Evolutionary conservation across 1,140 invertebrate genomes (phyloP).

Genomic region (Brachionus manjavacas): DNA sequence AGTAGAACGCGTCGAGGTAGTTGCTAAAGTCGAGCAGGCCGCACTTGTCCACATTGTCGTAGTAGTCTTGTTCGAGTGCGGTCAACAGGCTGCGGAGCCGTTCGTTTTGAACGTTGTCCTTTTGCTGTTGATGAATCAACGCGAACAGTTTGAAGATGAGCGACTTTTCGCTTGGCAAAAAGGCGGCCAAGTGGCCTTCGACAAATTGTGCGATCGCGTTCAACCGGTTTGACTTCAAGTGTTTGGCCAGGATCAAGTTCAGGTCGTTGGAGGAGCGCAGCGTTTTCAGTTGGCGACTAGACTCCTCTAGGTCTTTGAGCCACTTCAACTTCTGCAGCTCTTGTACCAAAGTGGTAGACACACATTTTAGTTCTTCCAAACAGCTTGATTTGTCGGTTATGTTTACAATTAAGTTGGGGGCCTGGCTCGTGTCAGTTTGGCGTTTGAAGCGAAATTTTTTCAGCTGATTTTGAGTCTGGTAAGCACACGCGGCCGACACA

Average conservation of each 20-base stretch:
- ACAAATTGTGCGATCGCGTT: not conserved
- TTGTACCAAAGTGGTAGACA: not conserved
- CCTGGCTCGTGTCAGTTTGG: not conserved
- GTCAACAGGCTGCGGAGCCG: not conserved
- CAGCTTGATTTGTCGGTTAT: not conserved
- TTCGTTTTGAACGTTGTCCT: not conserved
- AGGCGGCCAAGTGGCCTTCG: not conserved
- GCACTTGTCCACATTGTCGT: not conserved
- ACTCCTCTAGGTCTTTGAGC: constrained; percentile 7
- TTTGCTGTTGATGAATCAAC: not conserved
- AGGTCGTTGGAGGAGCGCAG: not conserved
- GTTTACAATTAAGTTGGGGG: not conserved
- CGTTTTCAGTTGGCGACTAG: not conserved
- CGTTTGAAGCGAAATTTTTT: constrained; percentile 10
- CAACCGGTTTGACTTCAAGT: not conserved
- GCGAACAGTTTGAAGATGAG: not conserved
- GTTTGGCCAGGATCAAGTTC: not conserved
- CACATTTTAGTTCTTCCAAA: not conserved
- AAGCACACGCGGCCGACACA: not conserved
- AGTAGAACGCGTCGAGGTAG: not conserved
- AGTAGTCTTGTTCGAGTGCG: not conserved
- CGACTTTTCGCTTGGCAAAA: not conserved
- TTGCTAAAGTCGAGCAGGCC: not conserved
- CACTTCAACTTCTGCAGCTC: constrained; percentile 3
- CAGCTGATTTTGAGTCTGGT: constrained; percentile 8